These are phyloP conservation scores for Melanostoma mellinum DNA, from an alignment of 2,888 invertebrate genomes.

Conservation along the genomic window DNA sequence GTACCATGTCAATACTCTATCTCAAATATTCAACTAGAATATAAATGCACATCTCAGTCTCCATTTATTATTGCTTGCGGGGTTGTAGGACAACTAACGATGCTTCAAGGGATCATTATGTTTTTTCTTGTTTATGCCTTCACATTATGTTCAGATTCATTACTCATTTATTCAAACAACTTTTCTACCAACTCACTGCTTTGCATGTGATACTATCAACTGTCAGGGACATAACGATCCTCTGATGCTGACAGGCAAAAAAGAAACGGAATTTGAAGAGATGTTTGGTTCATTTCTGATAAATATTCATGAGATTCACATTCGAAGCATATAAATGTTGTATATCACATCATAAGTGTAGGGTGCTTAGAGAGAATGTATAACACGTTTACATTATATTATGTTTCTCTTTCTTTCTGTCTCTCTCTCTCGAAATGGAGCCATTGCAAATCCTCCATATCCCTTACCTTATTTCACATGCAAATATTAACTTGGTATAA, in stretches of 20 bases:
- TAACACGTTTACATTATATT: constrained; percentile 6
- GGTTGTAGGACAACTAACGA: too few relatives aligned
- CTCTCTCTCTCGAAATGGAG: constrained; percentile 18
- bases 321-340: constrained; percentile 3
- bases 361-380: not conserved
- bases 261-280: not conserved
- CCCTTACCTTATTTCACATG: constrained; percentile 28
- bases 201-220: constrained; percentile 1
- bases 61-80: too few relatives aligned
- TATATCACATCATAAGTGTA: constrained; percentile 1
- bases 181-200: not conserved
- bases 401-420: too few relatives aligned
- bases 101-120: too few relatives aligned
- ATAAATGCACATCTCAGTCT: too few relatives aligned
- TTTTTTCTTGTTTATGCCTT: not conserved
- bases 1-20: too few relatives aligned
- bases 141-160: constrained; percentile 20
- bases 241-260: not conserved
- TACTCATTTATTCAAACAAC: constrained; percentile 40
- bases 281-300: constrained; percentile 46
- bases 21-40: too few relatives aligned
- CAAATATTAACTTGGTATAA: constrained; percentile 33
- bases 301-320: constrained; percentile 58
- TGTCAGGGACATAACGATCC: constrained; percentile 32
- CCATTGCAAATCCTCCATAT: constrained; percentile 37